Conservation (phyloP, 2,888 invertebrate genomes). For the Subacronicta megacephala region DNA sequence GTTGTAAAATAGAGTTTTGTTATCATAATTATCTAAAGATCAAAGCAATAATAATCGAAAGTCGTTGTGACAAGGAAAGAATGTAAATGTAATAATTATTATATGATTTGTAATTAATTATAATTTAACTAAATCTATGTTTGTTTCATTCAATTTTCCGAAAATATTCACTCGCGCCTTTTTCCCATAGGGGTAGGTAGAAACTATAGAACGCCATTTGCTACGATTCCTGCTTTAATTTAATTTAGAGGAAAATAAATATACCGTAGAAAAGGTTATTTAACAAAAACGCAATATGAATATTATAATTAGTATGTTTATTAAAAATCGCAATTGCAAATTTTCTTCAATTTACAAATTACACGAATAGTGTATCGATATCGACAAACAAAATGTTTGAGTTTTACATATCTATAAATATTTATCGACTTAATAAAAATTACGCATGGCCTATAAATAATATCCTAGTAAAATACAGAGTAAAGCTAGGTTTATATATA, state of each 20-base stretch:
- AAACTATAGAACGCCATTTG: too few relatives aligned
- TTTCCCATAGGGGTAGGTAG: too few relatives aligned
- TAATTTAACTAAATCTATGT: constrained; percentile 37
- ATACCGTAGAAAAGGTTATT: background rate
- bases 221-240: too few relatives aligned
- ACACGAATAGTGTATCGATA: constrained; percentile 34
- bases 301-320: constrained; percentile 57
- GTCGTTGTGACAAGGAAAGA: constrained; percentile 11
- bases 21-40: too few relatives aligned
- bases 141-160: constrained; percentile 22
- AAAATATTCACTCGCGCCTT: too few relatives aligned
- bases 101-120: constrained; percentile 52
- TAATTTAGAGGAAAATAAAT: too few relatives aligned
- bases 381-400: constrained; percentile 18
- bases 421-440: constrained; percentile 28
- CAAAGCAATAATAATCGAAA: background rate
- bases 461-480: constrained; percentile 41
- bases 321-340: constrained; percentile 64
- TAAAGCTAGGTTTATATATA: constrained; percentile 46
- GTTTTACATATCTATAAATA: constrained; percentile 13
- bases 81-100: constrained; percentile 46
- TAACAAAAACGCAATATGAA: constrained; percentile 20
- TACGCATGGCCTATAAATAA: constrained; percentile 45
- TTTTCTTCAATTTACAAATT: constrained; percentile 59
- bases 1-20: too few relatives aligned